Evolutionary conservation across 2,113 vertebrate species (phyloP).

Genomic region (Otus sunia): DNA sequence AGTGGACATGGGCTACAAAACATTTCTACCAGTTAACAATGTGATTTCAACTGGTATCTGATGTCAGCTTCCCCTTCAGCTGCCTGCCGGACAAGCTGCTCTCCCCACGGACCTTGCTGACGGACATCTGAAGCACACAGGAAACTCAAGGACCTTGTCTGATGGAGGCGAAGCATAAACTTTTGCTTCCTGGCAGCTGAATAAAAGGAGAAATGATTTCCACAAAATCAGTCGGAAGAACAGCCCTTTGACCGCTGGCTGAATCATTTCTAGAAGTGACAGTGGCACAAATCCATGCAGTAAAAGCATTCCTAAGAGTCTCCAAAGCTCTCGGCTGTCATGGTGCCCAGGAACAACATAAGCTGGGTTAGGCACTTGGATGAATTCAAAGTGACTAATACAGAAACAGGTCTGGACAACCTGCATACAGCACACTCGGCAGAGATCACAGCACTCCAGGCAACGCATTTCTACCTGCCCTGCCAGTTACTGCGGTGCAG

Average conservation of each 20-base stretch:
- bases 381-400: conserved; percentile 45
- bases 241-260: background rate
- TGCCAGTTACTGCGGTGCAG: background rate
- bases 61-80: conserved; percentile 7
- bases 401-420: conserved; percentile 30
- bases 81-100: background rate
- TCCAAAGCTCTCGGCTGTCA: background rate
- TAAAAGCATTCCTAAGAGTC: conserved; percentile 16
- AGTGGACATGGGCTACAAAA: conserved; percentile 6
- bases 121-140: background rate
- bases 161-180: conserved; percentile 14
- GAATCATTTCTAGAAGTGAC: background rate
- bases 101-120: background rate
- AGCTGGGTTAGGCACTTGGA: conserved; percentile 56
- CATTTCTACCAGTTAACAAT: background rate
- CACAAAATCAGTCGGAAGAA: background rate
- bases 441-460: background rate
- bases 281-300: background rate
- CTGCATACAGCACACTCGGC: background rate
- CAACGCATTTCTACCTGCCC: background rate
- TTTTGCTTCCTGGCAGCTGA: conserved; percentile 39
- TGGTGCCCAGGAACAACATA: background rate
- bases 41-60: conserved; percentile 7
- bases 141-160: conserved; percentile 5
- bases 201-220: conserved; percentile 6